Evolutionary conservation across 1,140 invertebrate genomes (phyloP), one percentile per base, ranked within the genome.

Genomic region (Anastatus disparis): DNA sequence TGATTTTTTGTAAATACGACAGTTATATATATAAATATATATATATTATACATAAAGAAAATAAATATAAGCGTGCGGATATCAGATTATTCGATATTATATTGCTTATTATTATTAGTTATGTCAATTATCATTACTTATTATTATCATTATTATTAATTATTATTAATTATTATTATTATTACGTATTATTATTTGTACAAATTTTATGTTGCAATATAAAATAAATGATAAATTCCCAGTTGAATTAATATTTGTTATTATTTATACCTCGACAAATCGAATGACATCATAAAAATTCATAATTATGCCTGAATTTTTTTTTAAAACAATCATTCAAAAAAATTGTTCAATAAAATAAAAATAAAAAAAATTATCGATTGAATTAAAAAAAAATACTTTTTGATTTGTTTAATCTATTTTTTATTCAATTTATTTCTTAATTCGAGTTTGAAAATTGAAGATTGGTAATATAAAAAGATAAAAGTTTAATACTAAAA

Each of bases 171-270:
- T 71, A 77, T 73, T 75, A 70, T 77, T 77, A 79, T 78, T 75
- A 80, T 77, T 76, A 72, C 74, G 75, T 74, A 75, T 81, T 83
- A 84, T 84, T 82, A 85, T 83, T 82, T 85, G 82, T 85, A 85
- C 82, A 85, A 85, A 85, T 84, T 84, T 85, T 85, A 84, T 82
- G 83, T 85, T 85, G 82, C 84, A 84, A 85, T 85, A 85, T 83
- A 75, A 84, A 83, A 84, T 83, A 84, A 84, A 83, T 74, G 73
- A 81, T 77, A 79, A 84, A 84, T 74, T 76, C 72, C 78, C 77
- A 78, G 74, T 81, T 80, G 55, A 66, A 17, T 17, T 46, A 44
- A 3, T 31, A n/a, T 15, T 31, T 44, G 46, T 61, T 59, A 26
- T 61, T 46, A 42, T 59, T 40, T 56, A 2, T 13, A n/a, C 13